Evolutionary conservation across 2,113 vertebrate genomes (phyloP).

Genomic region (Anhinga anhinga): DNA sequence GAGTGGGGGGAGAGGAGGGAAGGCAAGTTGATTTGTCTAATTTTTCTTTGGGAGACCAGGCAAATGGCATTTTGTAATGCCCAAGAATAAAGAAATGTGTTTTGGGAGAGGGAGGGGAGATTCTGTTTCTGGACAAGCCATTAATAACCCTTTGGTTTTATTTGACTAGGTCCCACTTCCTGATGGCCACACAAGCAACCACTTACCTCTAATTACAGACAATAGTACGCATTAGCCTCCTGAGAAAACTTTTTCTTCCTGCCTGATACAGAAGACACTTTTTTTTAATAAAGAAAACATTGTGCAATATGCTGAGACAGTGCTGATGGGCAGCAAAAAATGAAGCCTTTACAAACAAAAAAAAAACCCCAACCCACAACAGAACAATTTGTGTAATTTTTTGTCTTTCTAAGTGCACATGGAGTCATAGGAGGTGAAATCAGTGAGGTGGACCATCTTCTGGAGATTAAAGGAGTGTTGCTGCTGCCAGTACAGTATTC

Average conservation of each 20-base stretch:
- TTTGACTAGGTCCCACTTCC: constrained; percentile 63
- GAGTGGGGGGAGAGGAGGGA: not conserved
- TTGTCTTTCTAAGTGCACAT: not conserved
- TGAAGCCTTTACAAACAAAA: constrained; percentile 31
- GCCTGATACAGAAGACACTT: constrained; percentile 64
- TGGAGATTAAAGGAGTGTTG: not conserved
- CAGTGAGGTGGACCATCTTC: not conserved
- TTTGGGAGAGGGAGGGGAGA: not conserved
- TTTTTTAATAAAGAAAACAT: constrained; percentile 75
- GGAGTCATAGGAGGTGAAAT: not conserved
- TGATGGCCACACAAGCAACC: constrained; percentile 78
- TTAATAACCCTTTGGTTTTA: not conserved
- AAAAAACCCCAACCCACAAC: not conserved
- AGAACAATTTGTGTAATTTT: constrained; percentile 8
- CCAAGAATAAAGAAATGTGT: not conserved
- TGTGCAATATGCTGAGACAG: constrained; percentile 77
- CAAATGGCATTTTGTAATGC: not conserved
- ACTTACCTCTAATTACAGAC: constrained; percentile 77
- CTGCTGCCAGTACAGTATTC: not conserved
- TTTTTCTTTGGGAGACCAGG: not conserved
- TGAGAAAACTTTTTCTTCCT: constrained; percentile 45
- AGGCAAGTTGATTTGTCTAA: not conserved
- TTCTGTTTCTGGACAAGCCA: not conserved
- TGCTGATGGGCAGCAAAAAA: constrained; percentile 51
- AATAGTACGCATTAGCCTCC: constrained; percentile 73